These are phyloP conservation scores for Tragelaphus scriptus DNA, from an alignment of 2,113 vertebrate genomes.

Conservation along the genomic window DNA sequence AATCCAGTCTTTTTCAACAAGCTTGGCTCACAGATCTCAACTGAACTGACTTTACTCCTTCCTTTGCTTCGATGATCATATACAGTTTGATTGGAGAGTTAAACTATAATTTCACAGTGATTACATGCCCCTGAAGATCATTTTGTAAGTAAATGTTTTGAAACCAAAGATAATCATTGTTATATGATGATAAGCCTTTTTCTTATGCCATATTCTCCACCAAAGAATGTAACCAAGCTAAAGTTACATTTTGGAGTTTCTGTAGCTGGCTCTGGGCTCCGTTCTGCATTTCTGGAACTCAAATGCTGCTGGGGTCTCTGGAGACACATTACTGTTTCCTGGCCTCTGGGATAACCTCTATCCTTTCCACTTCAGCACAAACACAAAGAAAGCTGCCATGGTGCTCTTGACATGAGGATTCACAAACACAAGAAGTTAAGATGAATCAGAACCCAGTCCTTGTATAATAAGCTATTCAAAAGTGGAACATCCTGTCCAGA, in stretches of 20 bases:
- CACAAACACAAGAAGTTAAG: neutral
- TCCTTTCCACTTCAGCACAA: neutral
- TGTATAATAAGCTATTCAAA: neutral
- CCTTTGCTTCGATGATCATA: conserved; percentile 48
- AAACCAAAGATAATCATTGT: conserved; percentile 73
- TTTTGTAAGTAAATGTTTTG: conserved; percentile 70
- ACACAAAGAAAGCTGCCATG: neutral
- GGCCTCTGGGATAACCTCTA: neutral
- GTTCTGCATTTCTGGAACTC: neutral
- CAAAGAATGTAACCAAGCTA: conserved; percentile 54
- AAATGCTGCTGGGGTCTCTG: neutral
- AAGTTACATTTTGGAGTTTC: conserved; percentile 36
- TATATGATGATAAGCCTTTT: conserved; percentile 59
- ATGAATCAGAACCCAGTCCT: neutral
- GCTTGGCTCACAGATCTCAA: neutral
- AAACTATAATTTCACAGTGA: conserved; percentile 71
- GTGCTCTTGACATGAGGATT: neutral
- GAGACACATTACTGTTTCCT: neutral
- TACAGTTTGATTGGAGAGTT: conserved; percentile 61
- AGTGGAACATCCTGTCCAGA: neutral
- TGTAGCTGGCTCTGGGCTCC: neutral
- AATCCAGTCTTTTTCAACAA: conserved; percentile 8
- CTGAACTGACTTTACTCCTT: conserved; percentile 34
- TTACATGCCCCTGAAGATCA: conserved; percentile 59
- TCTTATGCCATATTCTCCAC: conserved; percentile 56